Evolutionary conservation across 2,797 vertebrate genomes (phyloP), one percentile per base, ranked within the genome.

Genomic region (Benthosema pterotum): DNA sequence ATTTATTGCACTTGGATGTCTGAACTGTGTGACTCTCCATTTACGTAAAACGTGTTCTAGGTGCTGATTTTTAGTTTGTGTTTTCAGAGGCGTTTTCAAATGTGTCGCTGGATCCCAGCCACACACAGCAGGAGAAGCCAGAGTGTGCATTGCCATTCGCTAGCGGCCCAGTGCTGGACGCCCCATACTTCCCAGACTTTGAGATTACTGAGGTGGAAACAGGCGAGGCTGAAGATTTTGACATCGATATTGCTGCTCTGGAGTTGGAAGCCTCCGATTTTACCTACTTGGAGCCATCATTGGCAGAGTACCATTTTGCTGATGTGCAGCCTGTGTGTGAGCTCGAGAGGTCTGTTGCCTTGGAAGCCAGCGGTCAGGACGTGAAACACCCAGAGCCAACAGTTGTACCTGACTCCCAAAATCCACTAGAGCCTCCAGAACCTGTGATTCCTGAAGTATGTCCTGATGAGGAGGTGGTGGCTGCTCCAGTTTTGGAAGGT

Each of bases 171-270:
- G 63, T 73, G 1, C 77, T 90, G 5, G 77, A 81, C 0, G 72
- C 77, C 58, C 89, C 89, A 0, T 80, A 89, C 25, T 88, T 91
- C 54, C 78, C 88, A 43, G 87, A 92, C 69, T 89, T 92, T 73
- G 82, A 88, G 11, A 75, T 11, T 58, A 74, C 67, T 5, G 87
- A 81, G 18, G 57, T 80, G 2, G 88, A 86, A 71, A 57, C 62
- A 0, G 25, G 66, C 7, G 77, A 75, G 25, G 17, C 49, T 11
- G 76, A 72, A 11, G 60, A 42, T 43, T 38, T 38, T 38, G 32
- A 38, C 32, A 74, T 89, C 17, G 80, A 87, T 73, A 62, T 91
- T 18, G 60, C 67, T 12, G 54, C 78, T 0, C 63, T 87, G 4
- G 87, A 90, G 32, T 25, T 83, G 28, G 82, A 87, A 67, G 57